Base-by-base conservation (phyloP, 2,797 vertebrate genomes). In the Podarcis lilfordi region DNA sequence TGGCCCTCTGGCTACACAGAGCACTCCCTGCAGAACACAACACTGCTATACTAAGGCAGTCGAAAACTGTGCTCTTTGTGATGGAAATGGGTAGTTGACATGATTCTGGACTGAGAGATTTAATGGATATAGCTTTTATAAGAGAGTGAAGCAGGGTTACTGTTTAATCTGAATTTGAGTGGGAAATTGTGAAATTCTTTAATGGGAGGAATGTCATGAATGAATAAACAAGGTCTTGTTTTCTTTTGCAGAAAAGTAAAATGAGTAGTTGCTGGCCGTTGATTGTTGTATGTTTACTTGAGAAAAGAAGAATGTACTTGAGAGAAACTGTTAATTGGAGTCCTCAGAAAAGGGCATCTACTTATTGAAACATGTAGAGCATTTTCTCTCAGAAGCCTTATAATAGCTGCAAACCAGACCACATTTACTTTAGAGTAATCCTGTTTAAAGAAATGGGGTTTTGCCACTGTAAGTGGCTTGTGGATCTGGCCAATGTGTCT, bases 121-220 rank as follows among this genome's bases (percentile, higher is more conserved):
- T 59, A 79, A 84, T 50, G n/a, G 17, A 37, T 29, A 25, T 85
- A 3, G 35, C 13, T 89, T 75, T 75, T 81, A 35, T 80, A 59
- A 84, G 35, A 32, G 17, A 61, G 3, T 43, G 66, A n/a, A 79
- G 43, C n/a, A 19, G 40, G 29, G 55, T 13, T 3, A 17, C 10
- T n/a, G 68, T 72, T 72, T 61, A 81, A 74, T 43, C 9, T n/a
- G 25, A 32, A 64, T 43, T 32, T 81, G 27, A 40, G 13, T 78
- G 11, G n/a, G 80, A 82, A 75, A 68, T 8, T 84, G 40, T 88
- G 71, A 43, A 84, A 35, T 45, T 10, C 80, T 59, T 7, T 80
- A 82, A 55, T 72, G 84, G 91, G 89, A 90, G 64, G 78, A 87
- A 40, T 68, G 68, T 55, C 17, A 35, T 50, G 32, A 50, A 88